Conservation (phyloP, 2,113 vertebrate genomes). For the Carassius gibelio region DNA sequence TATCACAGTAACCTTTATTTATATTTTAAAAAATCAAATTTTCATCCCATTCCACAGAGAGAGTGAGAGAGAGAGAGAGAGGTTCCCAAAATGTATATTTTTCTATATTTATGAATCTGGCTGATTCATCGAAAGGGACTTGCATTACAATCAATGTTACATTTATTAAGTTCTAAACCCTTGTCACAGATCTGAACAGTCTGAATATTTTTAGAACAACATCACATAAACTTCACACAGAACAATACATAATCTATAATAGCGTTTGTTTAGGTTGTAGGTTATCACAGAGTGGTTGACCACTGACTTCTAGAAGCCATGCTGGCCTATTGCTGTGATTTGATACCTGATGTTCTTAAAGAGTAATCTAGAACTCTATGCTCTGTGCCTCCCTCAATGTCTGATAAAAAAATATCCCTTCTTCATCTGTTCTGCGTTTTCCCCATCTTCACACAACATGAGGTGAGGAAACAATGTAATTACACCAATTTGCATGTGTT, state of each 20-base stretch:
- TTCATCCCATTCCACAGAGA: no score
- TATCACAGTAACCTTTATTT: no score
- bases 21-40: no score
- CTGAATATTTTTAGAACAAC: neutral
- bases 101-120: neutral
- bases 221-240: neutral
- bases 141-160: neutral
- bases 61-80: no score
- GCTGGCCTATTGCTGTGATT: conserved; percentile 2
- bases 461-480: conserved; percentile 65
- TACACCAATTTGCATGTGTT: conserved; percentile 69
- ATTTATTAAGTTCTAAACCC: neutral
- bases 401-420: conserved; percentile 36
- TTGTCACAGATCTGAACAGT: neutral
- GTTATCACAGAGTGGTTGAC: neutral
- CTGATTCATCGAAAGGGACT: neutral
- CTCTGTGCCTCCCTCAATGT: neutral
- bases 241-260: neutral
- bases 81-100: neutral
- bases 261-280: neutral
- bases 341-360: neutral
- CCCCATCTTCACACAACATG: conserved; percentile 60
- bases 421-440: conserved; percentile 43
- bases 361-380: neutral
- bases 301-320: neutral